Percentiles rank a stretch among this genome's conserved stretches.
Conservation (phyloP, 2,113 vertebrate species). For the Pterophyllum scalare region DNA sequence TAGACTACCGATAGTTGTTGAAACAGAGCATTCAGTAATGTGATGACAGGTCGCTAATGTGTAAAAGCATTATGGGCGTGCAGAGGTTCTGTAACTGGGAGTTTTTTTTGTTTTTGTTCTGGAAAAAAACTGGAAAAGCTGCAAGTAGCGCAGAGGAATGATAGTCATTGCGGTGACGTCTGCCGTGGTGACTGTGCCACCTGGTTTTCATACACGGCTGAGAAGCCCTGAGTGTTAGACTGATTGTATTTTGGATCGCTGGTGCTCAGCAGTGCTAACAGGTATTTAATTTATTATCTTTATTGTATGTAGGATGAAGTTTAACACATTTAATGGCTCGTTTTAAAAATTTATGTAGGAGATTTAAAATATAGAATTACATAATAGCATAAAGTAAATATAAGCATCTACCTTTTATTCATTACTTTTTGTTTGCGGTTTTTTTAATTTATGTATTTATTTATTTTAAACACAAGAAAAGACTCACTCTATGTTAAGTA, state of each 20-base stretch:
- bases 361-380: background rate
- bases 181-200: constrained; percentile 5
- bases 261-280: background rate
- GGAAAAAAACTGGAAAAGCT: constrained; percentile 62
- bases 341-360: background rate
- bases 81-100: background rate
- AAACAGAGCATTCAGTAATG: background rate
- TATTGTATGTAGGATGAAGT: background rate
- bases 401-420: background rate
- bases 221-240: background rate
- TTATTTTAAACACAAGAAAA: background rate
- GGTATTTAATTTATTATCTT: constrained; percentile 46
- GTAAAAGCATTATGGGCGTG: background rate
- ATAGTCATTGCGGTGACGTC: constrained; percentile 33
- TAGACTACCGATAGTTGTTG: background rate
- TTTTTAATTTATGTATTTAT: no score
- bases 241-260: background rate
- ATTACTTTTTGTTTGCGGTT: background rate
- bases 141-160: constrained; percentile 45
- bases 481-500: no score
- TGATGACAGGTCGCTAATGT: background rate
- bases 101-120: background rate
- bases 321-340: no score
- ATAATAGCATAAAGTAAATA: background rate
- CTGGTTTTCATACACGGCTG: constrained; percentile 9